Evolutionary conservation across 2,113 vertebrate genomes (phyloP), one percentile per base, ranked within the genome.

Genomic region (Rhabdornis inornatus): DNA sequence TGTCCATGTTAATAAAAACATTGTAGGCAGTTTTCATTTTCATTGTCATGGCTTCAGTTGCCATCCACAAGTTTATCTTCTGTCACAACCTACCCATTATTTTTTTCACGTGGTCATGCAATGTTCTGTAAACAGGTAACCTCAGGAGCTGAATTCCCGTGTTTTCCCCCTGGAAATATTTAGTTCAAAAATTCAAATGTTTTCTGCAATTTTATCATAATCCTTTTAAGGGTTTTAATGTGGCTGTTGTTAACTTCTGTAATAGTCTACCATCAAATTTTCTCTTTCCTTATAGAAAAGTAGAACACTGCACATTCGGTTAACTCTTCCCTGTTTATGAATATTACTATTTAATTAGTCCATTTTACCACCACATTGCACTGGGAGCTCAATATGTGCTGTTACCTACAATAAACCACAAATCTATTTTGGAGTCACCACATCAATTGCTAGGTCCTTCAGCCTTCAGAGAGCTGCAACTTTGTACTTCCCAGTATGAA

Each of bases 171-270:
- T 15, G 11, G 23, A 92, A 91, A 84, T 47, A 2, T 50, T 77
- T 87, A 22, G 56, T 68, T 39, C 5, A 66, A 89, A 88, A 84
- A 50, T 33, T 50, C 23, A 57, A 42, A 27, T 13, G 1, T 45
- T 92, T 92, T 89, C 47, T 94, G n/a, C 8, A 16, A 13, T 84
- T 79, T 90, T 76, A 61, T 61, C 49, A 52, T 53, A 44, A 37
- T 3, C 1, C 25, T 37, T 74, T 68, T 55, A 68, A 63, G 24
- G 3, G 4, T 55, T 76, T 71, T 45, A 79, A 82, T 24, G 11
- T 50, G 31, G 22, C 49, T 19, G 6, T n/a, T 63, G 7, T 19
- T 25, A 56, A 42, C 10, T 78, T 79, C 13, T 44, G 14, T 21
- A 42, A 13, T 20, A 50, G 18, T 69, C 31, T 63, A 27, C 16